phyloP scores from a whole-genome alignment of 2,113 vertebrate genomes.

The Felis chaus region DNA sequence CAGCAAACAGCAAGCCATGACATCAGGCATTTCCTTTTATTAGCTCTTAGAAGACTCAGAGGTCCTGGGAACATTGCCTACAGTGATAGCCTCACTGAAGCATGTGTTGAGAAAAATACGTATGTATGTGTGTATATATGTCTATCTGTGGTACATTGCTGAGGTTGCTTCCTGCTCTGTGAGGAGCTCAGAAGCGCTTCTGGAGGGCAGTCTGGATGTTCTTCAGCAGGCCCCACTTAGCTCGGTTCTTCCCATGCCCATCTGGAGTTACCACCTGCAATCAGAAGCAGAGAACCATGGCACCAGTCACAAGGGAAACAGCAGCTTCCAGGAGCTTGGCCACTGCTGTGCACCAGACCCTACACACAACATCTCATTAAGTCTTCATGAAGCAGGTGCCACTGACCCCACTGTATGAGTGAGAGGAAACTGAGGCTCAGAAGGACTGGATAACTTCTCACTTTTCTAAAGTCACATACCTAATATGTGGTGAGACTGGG shows the following conservation, averaged over 20 bases:
- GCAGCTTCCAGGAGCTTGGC: background rate
- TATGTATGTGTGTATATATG: background rate
- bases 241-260: constrained; percentile 59
- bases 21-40: constrained; percentile 64
- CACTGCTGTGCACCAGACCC: background rate
- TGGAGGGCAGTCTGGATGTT: constrained; percentile 73
- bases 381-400: background rate
- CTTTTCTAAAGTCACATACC: background rate
- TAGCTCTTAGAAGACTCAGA: constrained; percentile 49
- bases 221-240: constrained; percentile 78
- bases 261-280: constrained; percentile 79
- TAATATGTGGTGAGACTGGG: background rate
- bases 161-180: background rate
- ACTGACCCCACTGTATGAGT: background rate
- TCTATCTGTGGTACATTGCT: background rate
- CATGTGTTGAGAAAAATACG: constrained; percentile 67
- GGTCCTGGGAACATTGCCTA: background rate
- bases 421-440: background rate
- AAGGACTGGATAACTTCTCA: background rate
- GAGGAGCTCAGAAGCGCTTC: constrained; percentile 61
- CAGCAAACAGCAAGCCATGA: background rate
- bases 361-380: background rate
- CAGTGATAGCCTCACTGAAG: constrained; percentile 23
- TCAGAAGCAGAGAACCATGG: constrained; percentile 49
- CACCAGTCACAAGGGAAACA: background rate